These are phyloP conservation scores for Synergus japonicus DNA, from an alignment of 2,888 invertebrate genomes.

Conservation along the genomic window DNA sequence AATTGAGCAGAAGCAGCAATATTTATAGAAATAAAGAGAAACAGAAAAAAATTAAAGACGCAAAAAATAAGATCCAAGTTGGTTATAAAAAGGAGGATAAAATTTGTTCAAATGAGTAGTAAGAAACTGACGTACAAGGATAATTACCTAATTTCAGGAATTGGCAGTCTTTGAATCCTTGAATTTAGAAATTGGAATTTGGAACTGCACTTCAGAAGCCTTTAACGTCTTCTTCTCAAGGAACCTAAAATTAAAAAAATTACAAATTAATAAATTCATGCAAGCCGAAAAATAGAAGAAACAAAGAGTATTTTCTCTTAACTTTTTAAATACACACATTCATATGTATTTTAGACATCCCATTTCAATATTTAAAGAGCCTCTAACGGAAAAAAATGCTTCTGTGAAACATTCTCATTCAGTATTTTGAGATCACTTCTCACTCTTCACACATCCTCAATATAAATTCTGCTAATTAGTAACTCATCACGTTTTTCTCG, in stretches of 20 bases:
- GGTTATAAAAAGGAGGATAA: too few relatives aligned
- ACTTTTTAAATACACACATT: background rate
- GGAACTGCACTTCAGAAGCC: too few relatives aligned
- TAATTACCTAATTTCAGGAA: too few relatives aligned
- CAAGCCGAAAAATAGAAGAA: background rate
- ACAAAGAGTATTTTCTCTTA: background rate
- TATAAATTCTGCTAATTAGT: constrained; percentile 17
- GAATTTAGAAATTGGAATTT: too few relatives aligned
- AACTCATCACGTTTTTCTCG: background rate
- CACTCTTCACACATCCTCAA: background rate
- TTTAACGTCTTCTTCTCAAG: too few relatives aligned
- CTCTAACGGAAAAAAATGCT: background rate
- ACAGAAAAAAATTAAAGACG: background rate
- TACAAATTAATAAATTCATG: background rate
- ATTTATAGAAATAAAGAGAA: background rate
- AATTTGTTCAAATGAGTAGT: too few relatives aligned
- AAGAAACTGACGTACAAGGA: too few relatives aligned
- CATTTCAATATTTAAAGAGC: background rate
- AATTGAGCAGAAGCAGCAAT: background rate
- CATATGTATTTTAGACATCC: background rate
- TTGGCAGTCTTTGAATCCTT: too few relatives aligned
- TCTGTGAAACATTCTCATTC: background rate
- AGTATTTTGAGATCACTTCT: constrained; percentile 41
- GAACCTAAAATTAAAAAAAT: background rate
- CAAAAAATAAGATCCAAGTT: too few relatives aligned